Evolutionary conservation across 2,113 vertebrate species (phyloP).

Genomic region (Rhinogobius similis): DNA sequence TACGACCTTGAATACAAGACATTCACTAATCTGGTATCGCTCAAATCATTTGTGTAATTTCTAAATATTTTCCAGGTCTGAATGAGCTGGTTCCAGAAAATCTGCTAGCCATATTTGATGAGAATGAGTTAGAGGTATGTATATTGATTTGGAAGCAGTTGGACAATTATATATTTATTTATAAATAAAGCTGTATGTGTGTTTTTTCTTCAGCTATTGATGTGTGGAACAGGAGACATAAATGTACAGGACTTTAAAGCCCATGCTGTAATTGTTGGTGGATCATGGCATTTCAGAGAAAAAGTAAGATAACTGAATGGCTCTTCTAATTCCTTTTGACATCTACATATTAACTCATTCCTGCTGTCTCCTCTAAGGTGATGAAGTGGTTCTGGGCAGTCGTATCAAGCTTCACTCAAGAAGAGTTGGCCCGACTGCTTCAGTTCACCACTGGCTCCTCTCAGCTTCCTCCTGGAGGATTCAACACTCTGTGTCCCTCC

Average conservation of each 20-base stretch:
- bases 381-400: constrained; percentile 99
- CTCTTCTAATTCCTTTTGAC: background rate
- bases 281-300: constrained; percentile 97
- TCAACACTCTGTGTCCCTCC: constrained; percentile 94
- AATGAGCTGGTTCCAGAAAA: constrained; percentile 98
- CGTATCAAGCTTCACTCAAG: constrained; percentile 97
- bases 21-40: constrained; percentile 20
- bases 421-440: constrained; percentile 93
- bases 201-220: constrained; percentile 84
- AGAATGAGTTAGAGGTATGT: constrained; percentile 96
- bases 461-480: constrained; percentile 94
- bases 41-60: constrained; percentile 20
- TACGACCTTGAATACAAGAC: background rate
- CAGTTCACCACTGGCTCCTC: constrained; percentile 99
- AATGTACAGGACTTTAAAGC: constrained; percentile 97
- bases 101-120: constrained; percentile 98
- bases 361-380: constrained; percentile 77
- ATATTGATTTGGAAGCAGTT: constrained; percentile 9
- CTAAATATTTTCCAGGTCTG: constrained; percentile 83
- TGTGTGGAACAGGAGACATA: constrained; percentile 98
- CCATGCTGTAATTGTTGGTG: constrained; percentile 94
- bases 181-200: background rate
- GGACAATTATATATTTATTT: background rate
- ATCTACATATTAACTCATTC: background rate
- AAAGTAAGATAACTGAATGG: constrained; percentile 77